phyloP scores from a whole-genome alignment of 2,113 vertebrate genomes.

The Microcebus griseorufus region DNA sequence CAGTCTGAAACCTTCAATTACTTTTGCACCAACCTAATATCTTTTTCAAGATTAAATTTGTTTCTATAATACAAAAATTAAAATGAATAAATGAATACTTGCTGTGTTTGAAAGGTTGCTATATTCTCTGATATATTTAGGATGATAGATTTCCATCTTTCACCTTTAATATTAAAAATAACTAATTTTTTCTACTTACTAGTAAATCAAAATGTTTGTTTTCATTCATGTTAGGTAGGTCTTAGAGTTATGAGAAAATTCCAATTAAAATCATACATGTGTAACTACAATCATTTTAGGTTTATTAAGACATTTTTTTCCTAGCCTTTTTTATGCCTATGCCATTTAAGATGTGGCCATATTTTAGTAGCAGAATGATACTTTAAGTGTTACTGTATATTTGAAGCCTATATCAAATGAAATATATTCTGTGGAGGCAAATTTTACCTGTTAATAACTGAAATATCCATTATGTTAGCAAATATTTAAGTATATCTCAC shows the following conservation, averaged over 20 bases:
- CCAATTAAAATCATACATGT: slow-evolving; percentile 5
- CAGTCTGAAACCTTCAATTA: too few species aligned
- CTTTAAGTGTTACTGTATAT: slow-evolving; percentile 27
- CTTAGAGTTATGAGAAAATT: slow-evolving; percentile 17
- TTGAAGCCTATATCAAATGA: slow-evolving; percentile 23
- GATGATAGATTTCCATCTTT: background rate
- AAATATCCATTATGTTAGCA: slow-evolving; percentile 4
- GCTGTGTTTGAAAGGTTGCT: background rate
- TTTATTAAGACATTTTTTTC: background rate
- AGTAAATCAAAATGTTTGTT: background rate
- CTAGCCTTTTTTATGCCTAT: background rate
- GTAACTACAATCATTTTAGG: background rate
- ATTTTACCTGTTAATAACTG: slow-evolving; percentile 3
- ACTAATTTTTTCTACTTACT: background rate
- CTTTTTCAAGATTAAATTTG: slow-evolving; percentile 14
- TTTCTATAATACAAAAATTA: slow-evolving; percentile 35
- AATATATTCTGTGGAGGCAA: slow-evolving; percentile 12
- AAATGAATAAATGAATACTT: background rate
- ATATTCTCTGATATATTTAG: background rate
- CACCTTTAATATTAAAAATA: background rate
- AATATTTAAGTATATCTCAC: background rate
- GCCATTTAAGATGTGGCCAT: background rate
- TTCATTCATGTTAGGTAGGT: slow-evolving; percentile 7
- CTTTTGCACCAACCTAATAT: background rate
- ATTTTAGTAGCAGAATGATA: slow-evolving; percentile 26